Conservation (phyloP, 2,113 vertebrate genomes). For the Ictidomys tridecemlineatus region DNA sequence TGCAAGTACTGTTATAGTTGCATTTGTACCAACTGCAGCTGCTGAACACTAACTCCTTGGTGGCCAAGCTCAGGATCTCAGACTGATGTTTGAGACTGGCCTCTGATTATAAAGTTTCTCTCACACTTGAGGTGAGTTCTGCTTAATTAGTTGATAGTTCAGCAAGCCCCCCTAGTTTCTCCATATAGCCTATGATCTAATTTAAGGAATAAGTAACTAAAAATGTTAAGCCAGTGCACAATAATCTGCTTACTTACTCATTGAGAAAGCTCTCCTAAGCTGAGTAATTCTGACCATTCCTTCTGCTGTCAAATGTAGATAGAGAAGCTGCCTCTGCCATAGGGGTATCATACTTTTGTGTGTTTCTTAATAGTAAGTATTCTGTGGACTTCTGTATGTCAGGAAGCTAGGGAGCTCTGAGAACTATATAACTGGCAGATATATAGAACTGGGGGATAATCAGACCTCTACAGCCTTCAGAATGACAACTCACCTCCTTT, state of each 20-base stretch:
- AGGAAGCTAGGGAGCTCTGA: background rate
- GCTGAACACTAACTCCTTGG: background rate
- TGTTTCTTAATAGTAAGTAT: background rate
- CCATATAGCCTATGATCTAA: constrained; percentile 42
- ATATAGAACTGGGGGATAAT: background rate
- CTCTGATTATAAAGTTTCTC: background rate
- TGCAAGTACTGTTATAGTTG: constrained; percentile 12
- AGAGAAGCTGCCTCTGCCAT: background rate
- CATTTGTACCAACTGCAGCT: constrained; percentile 25
- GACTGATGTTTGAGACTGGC: background rate
- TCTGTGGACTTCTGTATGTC: background rate
- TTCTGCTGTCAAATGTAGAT: background rate
- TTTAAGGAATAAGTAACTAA: constrained; percentile 67
- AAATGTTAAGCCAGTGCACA: constrained; percentile 23
- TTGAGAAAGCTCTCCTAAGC: constrained; percentile 40
- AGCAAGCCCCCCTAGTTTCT: constrained; percentile 1
- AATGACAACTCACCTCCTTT: constrained; percentile 1
- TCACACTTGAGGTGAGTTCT: constrained; percentile 30
- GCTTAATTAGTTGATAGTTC: background rate
- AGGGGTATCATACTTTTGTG: background rate
- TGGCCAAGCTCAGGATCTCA: background rate
- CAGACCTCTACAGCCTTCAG: background rate
- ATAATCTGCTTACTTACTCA: constrained; percentile 58
- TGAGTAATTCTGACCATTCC: constrained; percentile 18
- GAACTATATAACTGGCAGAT: background rate